Base-by-base conservation (phyloP, 2,888 invertebrate species). In the Phorcus lineatus region DNA sequence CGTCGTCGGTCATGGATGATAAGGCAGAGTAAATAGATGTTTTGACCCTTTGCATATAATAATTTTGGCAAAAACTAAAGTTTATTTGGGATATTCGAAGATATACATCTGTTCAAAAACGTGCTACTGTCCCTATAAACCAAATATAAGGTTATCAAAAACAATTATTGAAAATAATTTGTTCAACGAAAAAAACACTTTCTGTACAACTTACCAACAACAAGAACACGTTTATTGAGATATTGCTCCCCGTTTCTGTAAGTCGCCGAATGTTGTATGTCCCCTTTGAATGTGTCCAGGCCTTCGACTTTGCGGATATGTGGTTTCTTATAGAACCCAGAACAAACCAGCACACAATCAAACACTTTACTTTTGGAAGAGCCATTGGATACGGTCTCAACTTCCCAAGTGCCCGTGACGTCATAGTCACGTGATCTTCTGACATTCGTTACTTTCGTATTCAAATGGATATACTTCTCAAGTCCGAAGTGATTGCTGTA, bases 361-460 rank as follows among this genome's bases (percentile, higher is more conserved):
- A 47, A 74, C n/a, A 53, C n/a, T 13, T 74, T 19, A 47, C n/a
- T 4, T 24, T 24, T 19, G 2, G 47, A 16, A 16, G 40, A 52
- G 1, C 24, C 52, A 40, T 74, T 16, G 53, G 16, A 3, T 24
- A 22, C 52, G 2, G 52, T 52, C 7, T 40, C 52, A 1, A 74
- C 52, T 52, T 74, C 52, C 74, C 74, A 74, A 9, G 24, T 52
- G 40, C 74, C 74, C 13, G 74, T 74, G 19, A 22, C 53, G 74
- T 74, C 52, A 24, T 74, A 74, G 52, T 74, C 74, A 19, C 52
- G 19, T 19, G 74, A 19, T 17, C 52, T 74, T 36, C 13, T 47
- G n/a, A 74, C 28, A 9, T 74, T 24, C 13, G n/a, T 17, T n/a
- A 74, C 22, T 22, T 24, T 52, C 0, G 74, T 74, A 11, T 19